Conservation (phyloP, 2,888 invertebrate species). For the Aspidiotus rigidus region DNA sequence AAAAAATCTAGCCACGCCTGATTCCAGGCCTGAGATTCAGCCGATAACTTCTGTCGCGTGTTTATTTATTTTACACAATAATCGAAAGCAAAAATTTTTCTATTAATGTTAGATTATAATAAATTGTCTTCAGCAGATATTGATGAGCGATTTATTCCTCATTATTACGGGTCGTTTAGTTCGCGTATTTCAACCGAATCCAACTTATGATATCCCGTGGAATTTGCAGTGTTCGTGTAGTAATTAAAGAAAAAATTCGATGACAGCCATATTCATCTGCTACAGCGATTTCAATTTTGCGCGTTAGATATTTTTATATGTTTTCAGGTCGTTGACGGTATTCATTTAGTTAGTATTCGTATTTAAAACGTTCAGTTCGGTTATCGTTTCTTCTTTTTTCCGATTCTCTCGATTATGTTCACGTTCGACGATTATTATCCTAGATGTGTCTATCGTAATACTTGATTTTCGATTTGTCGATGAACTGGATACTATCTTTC, state of each 20-base stretch:
- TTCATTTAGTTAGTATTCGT: not conserved
- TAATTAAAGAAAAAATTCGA: not conserved
- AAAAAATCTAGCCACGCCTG: constrained; percentile 1
- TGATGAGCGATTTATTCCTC: too few relatives aligned
- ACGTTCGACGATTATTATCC: too few relatives aligned
- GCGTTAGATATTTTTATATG: not conserved
- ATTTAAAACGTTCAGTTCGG: too few relatives aligned
- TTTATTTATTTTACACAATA: constrained; percentile 21
- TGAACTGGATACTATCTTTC: too few relatives aligned
- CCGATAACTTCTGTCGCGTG: constrained; percentile 28
- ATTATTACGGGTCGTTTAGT: too few relatives aligned
- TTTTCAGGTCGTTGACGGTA: constrained; percentile 1
- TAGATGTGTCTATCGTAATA: too few relatives aligned
- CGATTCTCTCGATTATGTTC: too few relatives aligned
- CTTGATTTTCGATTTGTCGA: too few relatives aligned
- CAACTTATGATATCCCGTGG: too few relatives aligned
- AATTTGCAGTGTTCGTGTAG: too few relatives aligned
- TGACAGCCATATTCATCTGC: not conserved
- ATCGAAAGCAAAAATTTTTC: not conserved
- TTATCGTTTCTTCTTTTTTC: too few relatives aligned
- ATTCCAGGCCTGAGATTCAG: not conserved
- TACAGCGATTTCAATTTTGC: not conserved
- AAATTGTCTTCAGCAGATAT: not conserved
- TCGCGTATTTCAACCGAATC: too few relatives aligned
- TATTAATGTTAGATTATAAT: not conserved